phyloP scores from a whole-genome alignment of 2,797 vertebrate genomes.

The Chrysocyon brachyurus region DNA sequence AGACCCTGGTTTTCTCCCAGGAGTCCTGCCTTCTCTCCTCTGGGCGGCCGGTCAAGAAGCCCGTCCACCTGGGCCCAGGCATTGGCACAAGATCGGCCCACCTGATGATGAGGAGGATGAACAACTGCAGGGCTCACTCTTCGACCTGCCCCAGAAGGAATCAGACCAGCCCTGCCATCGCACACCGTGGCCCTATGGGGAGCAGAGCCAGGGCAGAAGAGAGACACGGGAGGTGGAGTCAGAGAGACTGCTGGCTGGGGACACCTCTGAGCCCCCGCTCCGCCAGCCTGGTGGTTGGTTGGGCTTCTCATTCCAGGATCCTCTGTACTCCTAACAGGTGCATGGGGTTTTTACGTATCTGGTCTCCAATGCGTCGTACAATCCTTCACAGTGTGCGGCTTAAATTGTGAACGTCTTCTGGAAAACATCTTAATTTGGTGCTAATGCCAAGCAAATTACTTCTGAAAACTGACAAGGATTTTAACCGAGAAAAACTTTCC shows the following conservation, averaged over 20 bases:
- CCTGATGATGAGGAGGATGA: accelerated
- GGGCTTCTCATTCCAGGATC: neutral
- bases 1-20: neutral
- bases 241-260: accelerated
- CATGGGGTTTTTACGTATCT: accelerated
- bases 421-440: conserved; percentile 54
- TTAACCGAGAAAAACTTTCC: neutral
- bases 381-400: neutral
- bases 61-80: accelerated
- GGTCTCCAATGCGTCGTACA: neutral
- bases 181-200: accelerated
- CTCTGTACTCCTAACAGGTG: neutral
- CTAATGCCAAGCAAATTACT: neutral
- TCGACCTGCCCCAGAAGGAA: neutral
- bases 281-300: neutral
- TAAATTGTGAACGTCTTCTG: conserved; percentile 7
- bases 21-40: neutral
- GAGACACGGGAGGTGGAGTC: neutral
- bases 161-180: accelerated
- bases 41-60: neutral
- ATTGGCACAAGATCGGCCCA: neutral
- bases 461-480: conserved; percentile 38
- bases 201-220: accelerated
- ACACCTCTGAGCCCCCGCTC: neutral
- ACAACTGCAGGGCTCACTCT: neutral